Conservation (phyloP, 2,113 vertebrate species). For the Nesogale talazaci region DNA sequence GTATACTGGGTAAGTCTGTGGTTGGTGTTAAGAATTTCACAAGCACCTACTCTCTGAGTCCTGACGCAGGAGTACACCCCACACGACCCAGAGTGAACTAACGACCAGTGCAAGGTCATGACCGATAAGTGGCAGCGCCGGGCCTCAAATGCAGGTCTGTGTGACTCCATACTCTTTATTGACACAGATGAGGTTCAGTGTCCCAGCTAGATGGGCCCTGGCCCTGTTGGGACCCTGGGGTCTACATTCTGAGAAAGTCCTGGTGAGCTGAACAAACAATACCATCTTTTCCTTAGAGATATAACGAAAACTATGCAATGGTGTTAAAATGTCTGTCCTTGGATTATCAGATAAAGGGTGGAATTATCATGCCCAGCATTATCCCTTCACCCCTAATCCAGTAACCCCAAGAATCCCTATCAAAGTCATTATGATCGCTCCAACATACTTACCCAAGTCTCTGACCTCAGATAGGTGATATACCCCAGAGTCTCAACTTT, state of each 20-base stretch:
- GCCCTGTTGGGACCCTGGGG: neutral
- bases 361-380: neutral
- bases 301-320: neutral
- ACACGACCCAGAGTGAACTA: neutral
- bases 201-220: neutral
- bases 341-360: neutral
- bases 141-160: neutral
- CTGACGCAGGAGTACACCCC: neutral
- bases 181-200: neutral
- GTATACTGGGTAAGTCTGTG: fast-evolving
- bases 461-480: neutral
- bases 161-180: neutral
- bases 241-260: neutral
- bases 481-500: neutral
- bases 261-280: neutral
- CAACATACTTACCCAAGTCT: neutral
- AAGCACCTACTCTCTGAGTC: neutral
- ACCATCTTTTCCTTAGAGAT: neutral
- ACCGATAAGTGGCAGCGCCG: neutral
- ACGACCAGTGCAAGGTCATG: neutral
- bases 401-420: neutral
- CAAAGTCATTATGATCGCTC: neutral
- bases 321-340: neutral
- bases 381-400: neutral
- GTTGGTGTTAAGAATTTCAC: neutral